phyloP scores from a whole-genome alignment of 2,888 invertebrate genomes.

The Prostheceraeus crozeri region DNA sequence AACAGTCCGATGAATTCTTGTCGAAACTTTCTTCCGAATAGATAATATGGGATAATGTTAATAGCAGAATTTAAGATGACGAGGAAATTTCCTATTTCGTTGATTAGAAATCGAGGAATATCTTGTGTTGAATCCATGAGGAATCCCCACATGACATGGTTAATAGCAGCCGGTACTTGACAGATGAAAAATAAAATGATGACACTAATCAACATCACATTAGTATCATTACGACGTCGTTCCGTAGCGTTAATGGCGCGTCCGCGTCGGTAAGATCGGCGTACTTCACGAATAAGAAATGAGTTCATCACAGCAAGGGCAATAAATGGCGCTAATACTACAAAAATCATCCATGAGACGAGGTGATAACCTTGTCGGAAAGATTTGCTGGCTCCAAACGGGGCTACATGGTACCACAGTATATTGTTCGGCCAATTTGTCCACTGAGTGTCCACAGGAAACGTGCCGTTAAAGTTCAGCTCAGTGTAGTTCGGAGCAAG shows the following conservation, averaged over 20 bases:
- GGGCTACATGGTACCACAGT: slow-evolving; percentile 21
- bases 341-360: slow-evolving; percentile 52
- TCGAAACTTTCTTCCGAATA: slow-evolving; percentile 54
- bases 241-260: slow-evolving; percentile 50
- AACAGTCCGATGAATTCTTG: slow-evolving; percentile 44
- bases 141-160: slow-evolving; percentile 52
- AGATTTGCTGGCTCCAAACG: slow-evolving; percentile 40
- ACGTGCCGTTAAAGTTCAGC: too few species aligned
- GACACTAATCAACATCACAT: slow-evolving; percentile 56
- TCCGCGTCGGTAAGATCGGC: slow-evolving; percentile 48
- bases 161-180: slow-evolving; percentile 55
- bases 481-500: too few species aligned
- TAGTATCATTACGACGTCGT: slow-evolving; percentile 54
- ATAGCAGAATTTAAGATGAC: slow-evolving; percentile 55
- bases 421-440: background rate
- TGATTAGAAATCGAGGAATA: slow-evolving; percentile 46
- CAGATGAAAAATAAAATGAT: slow-evolving; percentile 56
- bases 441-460: too few species aligned
- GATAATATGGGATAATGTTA: slow-evolving; percentile 57
- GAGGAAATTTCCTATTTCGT: slow-evolving; percentile 54
- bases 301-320: slow-evolving; percentile 52
- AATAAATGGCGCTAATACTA: slow-evolving; percentile 54
- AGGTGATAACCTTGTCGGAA: slow-evolving; percentile 52
- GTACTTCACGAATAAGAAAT: slow-evolving; percentile 53
- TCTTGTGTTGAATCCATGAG: background rate